Base-by-base conservation (phyloP, 2,888 invertebrate genomes). In the Disparrhopalites patrizii region DNA sequence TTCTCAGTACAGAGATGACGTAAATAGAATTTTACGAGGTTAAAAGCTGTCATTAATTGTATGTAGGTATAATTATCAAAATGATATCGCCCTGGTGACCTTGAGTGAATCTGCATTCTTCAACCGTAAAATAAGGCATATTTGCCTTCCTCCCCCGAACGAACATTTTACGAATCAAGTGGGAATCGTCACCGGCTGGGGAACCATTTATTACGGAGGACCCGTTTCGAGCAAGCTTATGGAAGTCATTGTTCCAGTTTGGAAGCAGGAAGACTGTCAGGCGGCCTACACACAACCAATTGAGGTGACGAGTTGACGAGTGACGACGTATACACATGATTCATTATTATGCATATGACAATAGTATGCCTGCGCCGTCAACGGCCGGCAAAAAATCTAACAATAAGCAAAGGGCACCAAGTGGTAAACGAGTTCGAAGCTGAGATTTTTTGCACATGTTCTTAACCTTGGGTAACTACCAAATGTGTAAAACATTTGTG, bases 161-260 rank as follows among this genome's bases (percentile, higher is more conserved):
- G 51, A 61, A 0, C 84, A 83, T 1, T 77, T 84, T 47, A 85
- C 84, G 23, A 84, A 86, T 68, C 81, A 85, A 76, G 82, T 80
- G 8, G 89, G 83, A 36, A 82, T 85, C 63, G 87, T 90, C 18
- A 88, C 86, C 64, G 91, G 86, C 62, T 61, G 65, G 65, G 68
- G 68, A 18, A 62, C 68, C 7, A 68, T 68, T 33, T 68, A 68
- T 68, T 91, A 86, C 76, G 88, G 86, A 0, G 91, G 91, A 0
- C 87, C 87, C 0, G 75, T 77, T 8, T 88, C 88, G 72, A 79
- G 82, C 33, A 82, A 88, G 0, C 80, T 93, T 15, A 85, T 89
- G 84, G 90, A 92, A 80, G 90, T 90, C 0, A 80, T 83, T 0
- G 82, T 93, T 5, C 91, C 92, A 0, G 82, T 93, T 58, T 92